Base-by-base conservation (phyloP, 2,113 vertebrate species). In the Ageneiosus marmoratus region DNA sequence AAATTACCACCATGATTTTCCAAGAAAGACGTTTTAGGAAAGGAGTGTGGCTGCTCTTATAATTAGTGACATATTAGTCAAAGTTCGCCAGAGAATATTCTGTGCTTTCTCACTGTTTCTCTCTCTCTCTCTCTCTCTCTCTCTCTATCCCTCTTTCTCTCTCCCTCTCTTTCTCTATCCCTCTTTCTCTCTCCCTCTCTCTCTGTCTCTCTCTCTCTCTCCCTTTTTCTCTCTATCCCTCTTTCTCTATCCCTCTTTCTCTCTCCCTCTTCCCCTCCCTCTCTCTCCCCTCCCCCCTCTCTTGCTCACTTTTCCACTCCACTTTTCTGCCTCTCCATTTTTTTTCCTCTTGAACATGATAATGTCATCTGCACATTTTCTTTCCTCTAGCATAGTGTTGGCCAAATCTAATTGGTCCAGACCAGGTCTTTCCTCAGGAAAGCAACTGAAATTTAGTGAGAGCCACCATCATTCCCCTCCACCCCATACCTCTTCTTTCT, bases 1-100 rank as follows among this genome's bases (percentile, higher is more conserved):
- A 72, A 48, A 70, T 24, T 44, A 44, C 63, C 69, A 48, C 0
- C 41, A 27, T 0, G 27, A 27, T 27, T 27, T 48, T 27, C 24
- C 44, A 24, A 16, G 44, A 44, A 56, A 37, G 6, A 24, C 7
- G 4, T 79, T 79, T n/a, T 79, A 29, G 1, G 41, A 46, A 63
- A 27, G 16, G 56, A 44, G 11, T 27, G 12, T 24, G 10, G 27
- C 41, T 60, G 13, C 20, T 62, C 34, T 0, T 41, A 34, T 34
- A 74, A 20, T 32, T 3, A 53, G 27, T 75, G 27, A 65, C 29
- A 16, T 67, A 69, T 53, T 67, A 37, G 78, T 80, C 48, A 80
- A 20, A 55, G 63, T 55, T 34, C 29, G 5, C 2, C 5, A n/a
- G 70, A 20, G 10, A 75, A 75, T 53, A 32, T 75, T 51, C 51